Base-by-base conservation (phyloP, 2,113 vertebrate species). In the Sisor rabdophorus region DNA sequence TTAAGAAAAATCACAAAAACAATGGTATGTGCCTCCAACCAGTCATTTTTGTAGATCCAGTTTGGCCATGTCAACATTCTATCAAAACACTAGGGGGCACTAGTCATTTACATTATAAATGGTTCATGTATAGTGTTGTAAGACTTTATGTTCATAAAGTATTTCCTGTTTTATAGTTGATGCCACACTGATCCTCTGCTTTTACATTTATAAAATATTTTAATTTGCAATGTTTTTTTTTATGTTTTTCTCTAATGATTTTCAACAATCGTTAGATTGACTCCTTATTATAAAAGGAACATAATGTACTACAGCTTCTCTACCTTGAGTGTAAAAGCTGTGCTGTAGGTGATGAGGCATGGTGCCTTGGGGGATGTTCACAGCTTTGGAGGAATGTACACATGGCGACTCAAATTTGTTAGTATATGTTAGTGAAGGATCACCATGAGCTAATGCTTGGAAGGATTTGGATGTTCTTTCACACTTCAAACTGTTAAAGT, bases 321-420 rank as follows among this genome's bases (percentile, higher is more conserved):
- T 84, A 94, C 93, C 88, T 91, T 90, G 60, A 48, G 89, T 82
- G 80, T 83, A 92, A 88, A 80, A 89, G 83, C 79, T 87, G 85
- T 85, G 88, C 59, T 88, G 91, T 50, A 78, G 16, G 55, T 86
- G 82, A 52, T 54, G 53, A 73, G 87, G 76, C 28, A 80, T 53
- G 73, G 85, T 90, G 60, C 85, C 56, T 76, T 89, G 91, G 30
- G 90, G 90, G 75, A 89, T 48, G 15, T 30, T 4, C 13, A 9
- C 10, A 56, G 82, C 9, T 1, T 78, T 85, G 36, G 91, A 82
- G 70, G 81, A 89, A 40, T 91, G 22, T 0, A 88, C 83, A 61
- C 86, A 90, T 0, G 87, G 84, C 30, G 87, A 82, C 40, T 87
- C 59, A 61, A 0, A 87, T 80, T 87, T 90, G 36, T 86, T 79